These are phyloP conservation scores for Xylocopa sonorina DNA, from an alignment of 1,140 invertebrate species.

Conservation along the genomic window DNA sequence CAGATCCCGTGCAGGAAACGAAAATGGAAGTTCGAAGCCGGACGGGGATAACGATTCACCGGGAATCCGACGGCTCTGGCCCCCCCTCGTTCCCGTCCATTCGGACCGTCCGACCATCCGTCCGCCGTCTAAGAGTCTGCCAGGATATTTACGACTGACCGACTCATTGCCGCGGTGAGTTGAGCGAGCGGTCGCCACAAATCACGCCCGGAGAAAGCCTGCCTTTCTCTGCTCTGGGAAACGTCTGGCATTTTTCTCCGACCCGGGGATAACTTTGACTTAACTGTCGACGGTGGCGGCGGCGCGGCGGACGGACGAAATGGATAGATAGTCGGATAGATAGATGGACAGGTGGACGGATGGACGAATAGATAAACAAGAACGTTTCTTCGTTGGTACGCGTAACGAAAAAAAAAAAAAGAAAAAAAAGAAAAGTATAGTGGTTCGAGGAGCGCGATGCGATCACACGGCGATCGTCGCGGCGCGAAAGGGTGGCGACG, in stretches of 20 bases:
- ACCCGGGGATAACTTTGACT: slow-evolving; percentile 81
- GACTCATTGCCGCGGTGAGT: slow-evolving; percentile 81
- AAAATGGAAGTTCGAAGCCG: not conserved
- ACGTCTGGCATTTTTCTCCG: slow-evolving; percentile 81
- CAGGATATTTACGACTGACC: slow-evolving; percentile 82
- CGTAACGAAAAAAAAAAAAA: not conserved
- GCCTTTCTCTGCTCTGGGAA: slow-evolving; percentile 81
- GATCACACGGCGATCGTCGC: too few species aligned
- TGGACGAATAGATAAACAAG: not conserved
- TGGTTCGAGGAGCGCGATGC: rapidly evolving
- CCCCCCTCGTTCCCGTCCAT: slow-evolving; percentile 22
- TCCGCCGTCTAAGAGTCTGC: slow-evolving; percentile 67
- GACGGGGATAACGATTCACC: not conserved
- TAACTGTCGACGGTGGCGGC: slow-evolving; percentile 81
- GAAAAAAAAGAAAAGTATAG: not conserved
- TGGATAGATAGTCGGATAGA: slow-evolving; percentile 23
- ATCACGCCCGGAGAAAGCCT: slow-evolving; percentile 80
- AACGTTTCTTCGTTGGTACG: too few species aligned
- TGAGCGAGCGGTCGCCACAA: slow-evolving; percentile 81
- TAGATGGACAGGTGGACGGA: not conserved
- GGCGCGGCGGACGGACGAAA: slow-evolving; percentile 72
- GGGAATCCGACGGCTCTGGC: not conserved
- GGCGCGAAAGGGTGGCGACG: too few species aligned
- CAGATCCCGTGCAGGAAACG: not conserved
- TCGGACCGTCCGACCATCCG: slow-evolving; percentile 59